A percentile compares a stretch with the other conserved stretches of the same genome.
These are phyloP conservation scores for Fulmarus glacialis DNA, from an alignment of 2,113 vertebrate genomes.

Conservation along the genomic window DNA sequence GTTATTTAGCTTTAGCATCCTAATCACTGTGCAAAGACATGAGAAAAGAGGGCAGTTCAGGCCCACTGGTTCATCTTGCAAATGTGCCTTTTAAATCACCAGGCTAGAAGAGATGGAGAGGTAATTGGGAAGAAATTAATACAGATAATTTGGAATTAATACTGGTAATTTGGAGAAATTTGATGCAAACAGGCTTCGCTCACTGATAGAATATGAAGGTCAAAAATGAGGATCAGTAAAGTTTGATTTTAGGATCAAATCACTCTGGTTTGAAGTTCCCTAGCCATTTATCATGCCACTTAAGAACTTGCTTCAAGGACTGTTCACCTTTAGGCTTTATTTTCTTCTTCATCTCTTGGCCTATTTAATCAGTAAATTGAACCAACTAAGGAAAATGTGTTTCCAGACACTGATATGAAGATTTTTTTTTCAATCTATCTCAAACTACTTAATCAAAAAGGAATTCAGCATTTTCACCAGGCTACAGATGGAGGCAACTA, in stretches of 20 bases:
- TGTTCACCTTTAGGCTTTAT: neutral
- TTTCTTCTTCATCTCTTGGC: neutral
- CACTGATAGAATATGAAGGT: neutral
- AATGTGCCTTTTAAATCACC: neutral
- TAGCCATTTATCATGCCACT: neutral
- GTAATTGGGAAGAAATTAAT: neutral
- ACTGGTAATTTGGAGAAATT: neutral
- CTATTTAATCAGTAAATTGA: neutral
- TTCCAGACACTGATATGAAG: neutral
- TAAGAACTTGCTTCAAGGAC: neutral
- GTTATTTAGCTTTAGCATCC: neutral
- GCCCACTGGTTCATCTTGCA: neutral
- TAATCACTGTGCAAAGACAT: neutral
- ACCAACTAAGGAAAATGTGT: neutral
- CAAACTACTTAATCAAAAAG: neutral
- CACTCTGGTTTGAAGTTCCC: neutral
- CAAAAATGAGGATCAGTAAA: neutral
- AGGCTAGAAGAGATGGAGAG: neutral
- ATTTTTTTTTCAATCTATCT: neutral
- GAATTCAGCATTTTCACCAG: neutral
- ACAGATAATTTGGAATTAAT: neutral
- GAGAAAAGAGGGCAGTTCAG: neutral
- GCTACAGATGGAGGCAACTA: neutral
- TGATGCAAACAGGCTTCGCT: neutral
- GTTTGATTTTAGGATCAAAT: neutral